These are phyloP conservation scores for Pristis pectinata DNA, from an alignment of 2,797 vertebrate genomes.

Conservation along the genomic window DNA sequence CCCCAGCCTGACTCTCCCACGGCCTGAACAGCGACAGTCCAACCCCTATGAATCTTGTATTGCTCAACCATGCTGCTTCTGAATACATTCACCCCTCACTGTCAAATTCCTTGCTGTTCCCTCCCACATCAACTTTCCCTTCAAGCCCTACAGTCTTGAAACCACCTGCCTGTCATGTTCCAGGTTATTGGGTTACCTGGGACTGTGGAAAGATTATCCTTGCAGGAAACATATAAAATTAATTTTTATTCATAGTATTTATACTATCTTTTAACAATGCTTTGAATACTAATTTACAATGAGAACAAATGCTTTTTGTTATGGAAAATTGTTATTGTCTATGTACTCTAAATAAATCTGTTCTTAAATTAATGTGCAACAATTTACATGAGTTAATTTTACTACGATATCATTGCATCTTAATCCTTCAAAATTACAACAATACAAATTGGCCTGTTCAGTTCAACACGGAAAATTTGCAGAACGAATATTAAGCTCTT, in stretches of 20 bases:
- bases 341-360: constrained; percentile 12
- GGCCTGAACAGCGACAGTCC: neutral
- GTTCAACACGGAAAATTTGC: constrained; percentile 13
- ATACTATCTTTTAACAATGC: neutral
- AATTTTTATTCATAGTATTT: neutral
- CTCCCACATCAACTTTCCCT: neutral
- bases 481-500: constrained; percentile 4
- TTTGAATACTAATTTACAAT: neutral
- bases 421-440: constrained; percentile 17
- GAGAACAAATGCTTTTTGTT: too few relatives aligned
- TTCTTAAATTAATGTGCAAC: constrained; percentile 7
- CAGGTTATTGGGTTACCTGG: neutral
- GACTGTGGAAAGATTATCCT: neutral
- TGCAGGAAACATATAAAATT: neutral
- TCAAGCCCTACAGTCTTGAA: neutral
- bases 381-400: constrained; percentile 16
- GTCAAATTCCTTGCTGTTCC: neutral
- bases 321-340: too few relatives aligned
- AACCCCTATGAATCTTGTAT: neutral
- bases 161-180: neutral
- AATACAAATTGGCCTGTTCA: neutral
- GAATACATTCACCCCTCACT: neutral
- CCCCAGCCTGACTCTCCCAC: neutral
- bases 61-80: neutral
- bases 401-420: neutral